These are phyloP conservation scores for Actinopyga echinites DNA, from an alignment of 53 echinoderm and acorn worm genomes.

Conservation along the genomic window DNA sequence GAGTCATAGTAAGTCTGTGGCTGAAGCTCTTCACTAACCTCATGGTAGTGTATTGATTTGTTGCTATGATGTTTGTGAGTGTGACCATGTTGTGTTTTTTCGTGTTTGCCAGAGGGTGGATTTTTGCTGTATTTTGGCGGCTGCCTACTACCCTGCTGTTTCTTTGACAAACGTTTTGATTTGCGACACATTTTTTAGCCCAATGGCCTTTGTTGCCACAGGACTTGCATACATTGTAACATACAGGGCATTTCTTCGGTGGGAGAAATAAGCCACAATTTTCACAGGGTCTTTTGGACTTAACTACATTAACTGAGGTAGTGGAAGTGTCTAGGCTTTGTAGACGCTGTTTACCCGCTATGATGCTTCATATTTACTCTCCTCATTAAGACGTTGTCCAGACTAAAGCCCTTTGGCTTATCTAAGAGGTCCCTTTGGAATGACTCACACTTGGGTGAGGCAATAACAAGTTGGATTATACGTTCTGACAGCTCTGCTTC, in stretches of 20 bases:
- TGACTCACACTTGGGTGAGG: constrained; percentile 2
- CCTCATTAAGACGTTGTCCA: constrained; percentile 17
- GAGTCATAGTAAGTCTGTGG: too few relatives aligned
- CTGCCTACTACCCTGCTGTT: too few relatives aligned
- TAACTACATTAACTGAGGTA: background rate
- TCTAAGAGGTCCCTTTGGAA: constrained; percentile 30
- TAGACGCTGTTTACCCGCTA: constrained; percentile 19
- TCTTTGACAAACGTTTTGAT: too few relatives aligned
- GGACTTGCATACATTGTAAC: too few relatives aligned
- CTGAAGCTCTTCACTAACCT: too few relatives aligned
- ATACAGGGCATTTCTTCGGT: constrained; percentile 52
- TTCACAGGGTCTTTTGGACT: constrained; percentile 11
- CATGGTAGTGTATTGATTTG: too few relatives aligned
- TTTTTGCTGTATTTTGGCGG: too few relatives aligned
- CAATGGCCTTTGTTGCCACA: too few relatives aligned
- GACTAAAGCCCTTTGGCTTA: constrained; percentile 21
- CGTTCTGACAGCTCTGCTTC: constrained; percentile 26
- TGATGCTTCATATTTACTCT: constrained; percentile 19
- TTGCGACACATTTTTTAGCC: too few relatives aligned
- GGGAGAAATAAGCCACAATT: constrained; percentile 46
- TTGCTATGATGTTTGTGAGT: too few relatives aligned
- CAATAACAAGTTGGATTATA: constrained; percentile 19
- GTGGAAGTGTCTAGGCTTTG: constrained; percentile 3
- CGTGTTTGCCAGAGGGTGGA: too few relatives aligned
- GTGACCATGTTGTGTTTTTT: too few relatives aligned